A percentile compares a stretch with the other conserved stretches of the same genome.
Evolutionary conservation across 2,888 invertebrate genomes (phyloP).

Genomic region (Disparrhopalites patrizii): DNA sequence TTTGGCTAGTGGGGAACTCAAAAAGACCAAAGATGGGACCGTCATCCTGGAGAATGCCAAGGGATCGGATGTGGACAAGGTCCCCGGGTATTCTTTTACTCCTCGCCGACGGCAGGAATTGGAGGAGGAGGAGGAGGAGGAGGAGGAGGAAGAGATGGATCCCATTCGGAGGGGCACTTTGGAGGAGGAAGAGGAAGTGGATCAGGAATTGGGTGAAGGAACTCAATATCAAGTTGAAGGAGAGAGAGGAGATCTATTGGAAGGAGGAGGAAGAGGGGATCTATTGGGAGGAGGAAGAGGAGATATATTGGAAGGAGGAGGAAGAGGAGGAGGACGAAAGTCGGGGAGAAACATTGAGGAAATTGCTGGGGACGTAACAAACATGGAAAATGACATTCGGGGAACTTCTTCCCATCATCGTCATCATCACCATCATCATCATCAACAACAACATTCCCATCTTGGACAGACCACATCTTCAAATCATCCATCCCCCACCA

Average conservation of each 20-base stretch:
- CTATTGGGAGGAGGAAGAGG: no score
- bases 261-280: not conserved
- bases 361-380: not conserved
- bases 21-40: slow-evolving; percentile 40
- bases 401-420: not conserved
- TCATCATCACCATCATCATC: no score
- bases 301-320: no score
- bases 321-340: no score
- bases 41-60: slow-evolving; percentile 22
- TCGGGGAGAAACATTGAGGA: not conserved
- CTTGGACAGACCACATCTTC: not conserved
- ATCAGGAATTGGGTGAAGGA: no score
- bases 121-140: not conserved
- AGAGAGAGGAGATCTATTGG: not conserved
- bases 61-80: slow-evolving; percentile 7
- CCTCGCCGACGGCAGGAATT: not conserved
- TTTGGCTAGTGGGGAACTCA: slow-evolving; percentile 43
- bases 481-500: not conserved
- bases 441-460: no score
- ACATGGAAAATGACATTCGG: slow-evolving; percentile 4
- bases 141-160: not conserved
- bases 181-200: no score
- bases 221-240: no score
- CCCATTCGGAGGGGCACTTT: no score
- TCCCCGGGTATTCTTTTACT: not conserved